Conservation (phyloP, 2,888 invertebrate species). For the Sepiola atlantica region DNA sequence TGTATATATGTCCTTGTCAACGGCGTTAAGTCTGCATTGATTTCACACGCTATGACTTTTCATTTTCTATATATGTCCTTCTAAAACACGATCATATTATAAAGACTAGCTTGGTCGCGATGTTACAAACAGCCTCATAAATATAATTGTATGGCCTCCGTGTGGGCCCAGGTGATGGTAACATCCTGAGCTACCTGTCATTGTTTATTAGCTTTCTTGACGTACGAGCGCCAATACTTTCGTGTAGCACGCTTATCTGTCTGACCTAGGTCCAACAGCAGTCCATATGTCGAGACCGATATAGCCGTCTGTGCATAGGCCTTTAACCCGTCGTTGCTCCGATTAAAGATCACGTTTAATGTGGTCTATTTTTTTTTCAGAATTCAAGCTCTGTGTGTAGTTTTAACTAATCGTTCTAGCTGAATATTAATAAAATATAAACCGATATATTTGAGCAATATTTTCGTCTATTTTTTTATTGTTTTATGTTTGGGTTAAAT, state of each 20-base stretch:
- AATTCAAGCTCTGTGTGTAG: no score
- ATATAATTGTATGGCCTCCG: not conserved
- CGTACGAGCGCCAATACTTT: not conserved
- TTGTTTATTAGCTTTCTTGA: not conserved
- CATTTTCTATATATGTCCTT: not conserved
- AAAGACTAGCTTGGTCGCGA: not conserved
- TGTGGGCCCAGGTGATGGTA: not conserved
- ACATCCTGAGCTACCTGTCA: not conserved
- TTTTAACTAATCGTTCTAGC: no score
- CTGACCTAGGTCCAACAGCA: not conserved
- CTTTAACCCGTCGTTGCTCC: not conserved
- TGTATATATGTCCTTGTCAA: not conserved
- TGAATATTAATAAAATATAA: no score
- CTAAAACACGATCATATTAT: not conserved
- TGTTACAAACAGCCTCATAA: not conserved
- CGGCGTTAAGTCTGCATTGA: not conserved
- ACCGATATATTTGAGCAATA: no score
- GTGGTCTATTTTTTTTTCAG: no score
- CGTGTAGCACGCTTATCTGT: not conserved
- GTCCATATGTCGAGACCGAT: not conserved
- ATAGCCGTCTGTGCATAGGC: not conserved
- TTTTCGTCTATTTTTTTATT: no score
- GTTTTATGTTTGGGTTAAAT: no score
- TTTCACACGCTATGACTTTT: not conserved
- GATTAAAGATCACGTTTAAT: not conserved